phyloP scores from a whole-genome alignment of 2,113 vertebrate species.

The Fregetta grallaria region DNA sequence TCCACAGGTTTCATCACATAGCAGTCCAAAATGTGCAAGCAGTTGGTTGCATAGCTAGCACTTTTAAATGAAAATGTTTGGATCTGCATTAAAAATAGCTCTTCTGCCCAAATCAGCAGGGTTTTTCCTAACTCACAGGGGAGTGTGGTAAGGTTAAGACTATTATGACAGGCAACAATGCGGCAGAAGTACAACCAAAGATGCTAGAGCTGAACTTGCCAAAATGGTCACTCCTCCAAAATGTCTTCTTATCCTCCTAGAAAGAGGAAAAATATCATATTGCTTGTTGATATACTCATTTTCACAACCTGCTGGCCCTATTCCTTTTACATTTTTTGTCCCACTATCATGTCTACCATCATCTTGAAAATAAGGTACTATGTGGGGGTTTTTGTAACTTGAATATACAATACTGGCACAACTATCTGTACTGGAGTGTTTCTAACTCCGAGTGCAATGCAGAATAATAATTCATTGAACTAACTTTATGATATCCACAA shows the following conservation, averaged over 20 bases:
- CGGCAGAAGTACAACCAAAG: neutral
- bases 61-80: neutral
- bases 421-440: neutral
- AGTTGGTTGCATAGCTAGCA: no score
- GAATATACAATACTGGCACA: neutral
- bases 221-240: neutral
- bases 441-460: neutral
- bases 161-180: neutral
- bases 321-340: neutral
- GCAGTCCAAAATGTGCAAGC: neutral
- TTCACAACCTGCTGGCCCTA: neutral
- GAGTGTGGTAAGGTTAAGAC: neutral
- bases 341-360: neutral
- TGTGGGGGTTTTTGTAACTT: neutral
- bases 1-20: accelerated
- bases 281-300: neutral
- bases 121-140: neutral
- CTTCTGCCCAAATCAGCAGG: neutral
- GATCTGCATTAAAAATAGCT: neutral
- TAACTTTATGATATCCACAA: neutral
- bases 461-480: neutral
- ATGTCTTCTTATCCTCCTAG: neutral
- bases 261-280: neutral
- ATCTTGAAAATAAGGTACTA: neutral
- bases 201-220: neutral